A percentile compares a stretch with the other conserved stretches of the same genome.
These are phyloP conservation scores for Sitophilus oryzae DNA, from an alignment of 1,140 invertebrate species.

Conservation along the genomic window DNA sequence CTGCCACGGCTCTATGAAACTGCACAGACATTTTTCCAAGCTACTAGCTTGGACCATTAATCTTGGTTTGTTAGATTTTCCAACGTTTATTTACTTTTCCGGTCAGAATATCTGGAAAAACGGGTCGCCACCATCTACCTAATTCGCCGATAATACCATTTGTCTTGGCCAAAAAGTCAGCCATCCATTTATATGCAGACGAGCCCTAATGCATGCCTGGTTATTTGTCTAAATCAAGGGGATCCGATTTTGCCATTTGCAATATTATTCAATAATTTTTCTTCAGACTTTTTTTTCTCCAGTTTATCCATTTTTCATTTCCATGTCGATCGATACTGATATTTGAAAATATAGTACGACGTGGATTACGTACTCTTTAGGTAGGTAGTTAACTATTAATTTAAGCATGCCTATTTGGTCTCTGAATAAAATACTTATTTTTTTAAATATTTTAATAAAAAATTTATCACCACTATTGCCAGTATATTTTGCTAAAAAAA, in stretches of 20 bases:
- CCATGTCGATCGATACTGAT: neutral
- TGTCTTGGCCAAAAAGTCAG: constrained; percentile 34
- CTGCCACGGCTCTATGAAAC: constrained; percentile 27
- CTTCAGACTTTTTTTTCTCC: neutral
- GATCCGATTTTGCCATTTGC: constrained; percentile 11
- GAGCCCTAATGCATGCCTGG: constrained; percentile 27
- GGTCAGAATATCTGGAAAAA: constrained; percentile 30
- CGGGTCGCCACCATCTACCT: constrained; percentile 30
- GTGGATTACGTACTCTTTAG: too few relatives aligned
- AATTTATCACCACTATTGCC: too few relatives aligned
- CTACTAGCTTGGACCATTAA: constrained; percentile 35
- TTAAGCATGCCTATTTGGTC: too few relatives aligned
- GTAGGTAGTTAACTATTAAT: too few relatives aligned
- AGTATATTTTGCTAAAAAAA: too few relatives aligned
- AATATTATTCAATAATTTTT: constrained; percentile 13
- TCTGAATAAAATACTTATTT: too few relatives aligned
- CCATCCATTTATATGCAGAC: constrained; percentile 25
- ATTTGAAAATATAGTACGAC: neutral
- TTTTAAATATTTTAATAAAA: too few relatives aligned
- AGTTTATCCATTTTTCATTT: constrained; percentile 9
- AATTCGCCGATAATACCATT: constrained; percentile 40
- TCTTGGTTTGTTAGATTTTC: constrained; percentile 38
- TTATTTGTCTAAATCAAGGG: constrained; percentile 35
- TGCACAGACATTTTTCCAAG: constrained; percentile 33
- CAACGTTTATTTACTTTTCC: constrained; percentile 36